Evolutionary conservation across 30 jellyfish, hydroid and myxozoan genomes (phyloP), one percentile per base, ranked within the genome.

Genomic region (Cassiopea andromeda): DNA sequence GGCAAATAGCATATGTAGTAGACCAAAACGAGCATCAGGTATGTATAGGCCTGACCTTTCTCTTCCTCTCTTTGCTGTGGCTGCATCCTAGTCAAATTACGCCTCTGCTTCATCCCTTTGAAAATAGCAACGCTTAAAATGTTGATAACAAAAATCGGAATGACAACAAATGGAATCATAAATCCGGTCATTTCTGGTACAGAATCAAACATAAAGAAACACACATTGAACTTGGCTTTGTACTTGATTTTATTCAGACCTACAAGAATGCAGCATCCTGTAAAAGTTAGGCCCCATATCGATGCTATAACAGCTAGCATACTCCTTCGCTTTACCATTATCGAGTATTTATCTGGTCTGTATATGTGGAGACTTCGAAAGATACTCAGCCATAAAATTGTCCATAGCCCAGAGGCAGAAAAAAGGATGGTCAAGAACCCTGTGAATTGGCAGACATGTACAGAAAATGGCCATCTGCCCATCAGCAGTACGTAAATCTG

Each of bases 381-480:
- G 57, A 88, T 57, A 46, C 91, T 88, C 82, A 88, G 81, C 95
- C 91, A 88, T 16, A 80, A 17, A 44, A 79, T 78, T 1, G 95
- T 88, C 95, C 90, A 88, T 67, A 79, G 70, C 18, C 85, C 82
- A 70, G 78, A 75, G 6, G 68, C 69, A 7, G 87, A 80, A 60
- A 86, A 69, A 43, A 86, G 83, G 44, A 86, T 54, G 60, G 71
- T 75, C 19, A 60, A 38, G 38, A 61, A 76, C 18, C 89, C 93
- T 0, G 48, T 60, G 4, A 86, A 14, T 44, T 86, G 75, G 84
- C 93, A 86, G 66, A 78, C 66, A 45, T 14, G 7, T 9, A 61
- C 69, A 10, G 75, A 61, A 66, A 86, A 50, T 17, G 85, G 80
- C 93, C 93, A 86, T 76, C 73, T 75, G 12, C 93, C 93, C 38